These are phyloP conservation scores for Blastomussa wellsi DNA, from an alignment of 92 coral and sea anemone species.

Conservation along the genomic window DNA sequence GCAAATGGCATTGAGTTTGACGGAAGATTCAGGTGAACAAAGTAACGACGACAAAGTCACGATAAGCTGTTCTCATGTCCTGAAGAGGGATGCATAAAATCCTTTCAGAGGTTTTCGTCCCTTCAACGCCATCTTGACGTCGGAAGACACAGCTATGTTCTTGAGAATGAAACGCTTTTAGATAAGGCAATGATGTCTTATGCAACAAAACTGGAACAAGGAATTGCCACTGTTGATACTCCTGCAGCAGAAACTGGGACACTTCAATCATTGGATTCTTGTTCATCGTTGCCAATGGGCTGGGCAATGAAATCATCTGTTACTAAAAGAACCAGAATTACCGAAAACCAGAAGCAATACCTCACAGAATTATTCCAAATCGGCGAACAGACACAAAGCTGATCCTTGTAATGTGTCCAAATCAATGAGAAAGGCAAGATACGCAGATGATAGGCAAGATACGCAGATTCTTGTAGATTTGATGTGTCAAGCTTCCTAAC, in stretches of 20 bases:
- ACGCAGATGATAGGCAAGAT: conserved; percentile 45
- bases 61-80: conserved; percentile 51
- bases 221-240: conserved; percentile 13
- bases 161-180: conserved; percentile 58
- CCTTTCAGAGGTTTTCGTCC: conserved; percentile 50
- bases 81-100: conserved; percentile 62
- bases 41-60: conserved; percentile 27
- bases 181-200: conserved; percentile 66
- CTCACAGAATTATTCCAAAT: conserved; percentile 35
- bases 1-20: not conserved
- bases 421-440: conserved; percentile 45
- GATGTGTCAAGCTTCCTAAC: conserved; percentile 39
- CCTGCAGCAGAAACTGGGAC: conserved; percentile 5
- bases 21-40: conserved; percentile 15
- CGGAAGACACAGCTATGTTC: conserved; percentile 51
- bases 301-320: conserved; percentile 55
- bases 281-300: conserved; percentile 42
- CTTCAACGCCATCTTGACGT: conserved; percentile 54
- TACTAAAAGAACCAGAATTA: conserved; percentile 35
- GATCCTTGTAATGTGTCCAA: conserved; percentile 47
- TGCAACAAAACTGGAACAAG: conserved; percentile 48
- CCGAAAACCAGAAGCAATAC: conserved; percentile 46
- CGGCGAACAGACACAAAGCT: conserved; percentile 51
- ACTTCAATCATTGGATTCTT: not conserved
- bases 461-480: conserved; percentile 35